Evolutionary conservation across 2,888 invertebrate genomes (phyloP).

Genomic region (Eucera pruinosa): DNA sequence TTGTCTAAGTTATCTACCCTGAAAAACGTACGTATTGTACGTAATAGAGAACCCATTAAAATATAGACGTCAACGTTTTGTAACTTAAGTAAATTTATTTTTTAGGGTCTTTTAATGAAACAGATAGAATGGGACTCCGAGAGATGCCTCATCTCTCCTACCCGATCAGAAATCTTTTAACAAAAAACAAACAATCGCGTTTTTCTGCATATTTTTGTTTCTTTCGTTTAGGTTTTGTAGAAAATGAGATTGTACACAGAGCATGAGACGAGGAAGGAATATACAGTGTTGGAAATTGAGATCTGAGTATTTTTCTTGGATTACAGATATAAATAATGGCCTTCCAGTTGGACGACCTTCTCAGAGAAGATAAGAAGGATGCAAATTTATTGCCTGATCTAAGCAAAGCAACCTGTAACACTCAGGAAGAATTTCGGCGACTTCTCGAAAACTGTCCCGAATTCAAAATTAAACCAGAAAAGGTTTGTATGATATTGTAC

Average conservation of each 20-base stretch:
- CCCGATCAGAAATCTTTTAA: conserved; percentile 78
- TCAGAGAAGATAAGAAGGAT: conserved; percentile 92
- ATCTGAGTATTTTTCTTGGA: conserved; percentile 55
- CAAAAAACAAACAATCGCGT: conserved; percentile 35
- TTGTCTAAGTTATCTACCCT: conserved; percentile 79
- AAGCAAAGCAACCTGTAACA: conserved; percentile 91
- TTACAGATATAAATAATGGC: conserved; percentile 84
- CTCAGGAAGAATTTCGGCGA: conserved; percentile 92
- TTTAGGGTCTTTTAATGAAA: conserved; percentile 85
- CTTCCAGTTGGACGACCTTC: conserved; percentile 92
- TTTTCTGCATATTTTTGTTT: conserved; percentile 55
- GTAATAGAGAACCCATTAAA: background rate
- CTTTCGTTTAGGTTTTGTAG: conserved; percentile 65
- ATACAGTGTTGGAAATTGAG: conserved; percentile 15
- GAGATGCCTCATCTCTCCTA: conserved; percentile 78
- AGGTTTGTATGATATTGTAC: conserved; percentile 85
- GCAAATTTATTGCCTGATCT: conserved; percentile 93
- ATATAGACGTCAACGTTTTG: background rate
- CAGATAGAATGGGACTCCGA: conserved; percentile 86
- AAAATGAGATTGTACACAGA: conserved; percentile 57
- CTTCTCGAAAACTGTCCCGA: conserved; percentile 95
- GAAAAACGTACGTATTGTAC: conserved; percentile 75
- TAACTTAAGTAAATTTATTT: conserved; percentile 23
- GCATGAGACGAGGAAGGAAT: conserved; percentile 47
- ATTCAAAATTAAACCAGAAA: conserved; percentile 94